Evolutionary conservation across 2,113 vertebrate genomes (phyloP), one percentile per base, ranked within the genome.

Genomic region (Myodes glareolus): DNA sequence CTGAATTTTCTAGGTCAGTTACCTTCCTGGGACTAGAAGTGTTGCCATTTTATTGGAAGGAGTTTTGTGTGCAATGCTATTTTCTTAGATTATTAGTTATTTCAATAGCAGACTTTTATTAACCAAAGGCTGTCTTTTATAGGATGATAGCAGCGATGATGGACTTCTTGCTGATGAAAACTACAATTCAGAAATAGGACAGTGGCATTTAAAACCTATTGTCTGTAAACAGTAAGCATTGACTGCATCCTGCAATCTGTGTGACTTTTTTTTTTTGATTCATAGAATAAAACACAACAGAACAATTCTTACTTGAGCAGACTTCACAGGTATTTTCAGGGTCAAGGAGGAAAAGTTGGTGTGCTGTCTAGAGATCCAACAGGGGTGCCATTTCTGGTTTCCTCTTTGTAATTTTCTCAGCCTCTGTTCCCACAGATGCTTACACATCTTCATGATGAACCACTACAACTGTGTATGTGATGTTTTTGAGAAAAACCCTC

Each of bases 141-240:
- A 99, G 99, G 99, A 99, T 29, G 99, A 99, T 98, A 99, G 99
- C 98, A 99, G 99, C 61, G 99, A 99, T 78, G 99, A 99, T 58
- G 99, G 99, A 42, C 98, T 99, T 72, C 98, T 99, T 96, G 98
- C 98, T 1, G 99, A 99, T 63, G 99, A 99, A 70, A 94, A 97
- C 13, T 98, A 97, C 75, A 97, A n/a, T 96, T 99, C 99, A 31
- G 99, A 99, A 96, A 96, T 98, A 96, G 98, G 99, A 5, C 98
- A 98, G 1, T 98, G 99, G 99, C 97, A 99, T 87, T 98, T 99
- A 92, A 99, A 98, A 94, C 99, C 98, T 7, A 99, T 97, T 93
- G 93, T 99, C 98, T 99, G 99, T 98, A 99, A 98, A 99, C 99
- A 99, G 99, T 99, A 98, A 99, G 99, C 98, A 90, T 55, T 95